phyloP scores from a whole-genome alignment of 2,888 invertebrate species.

The Meandrusa payeni region DNA sequence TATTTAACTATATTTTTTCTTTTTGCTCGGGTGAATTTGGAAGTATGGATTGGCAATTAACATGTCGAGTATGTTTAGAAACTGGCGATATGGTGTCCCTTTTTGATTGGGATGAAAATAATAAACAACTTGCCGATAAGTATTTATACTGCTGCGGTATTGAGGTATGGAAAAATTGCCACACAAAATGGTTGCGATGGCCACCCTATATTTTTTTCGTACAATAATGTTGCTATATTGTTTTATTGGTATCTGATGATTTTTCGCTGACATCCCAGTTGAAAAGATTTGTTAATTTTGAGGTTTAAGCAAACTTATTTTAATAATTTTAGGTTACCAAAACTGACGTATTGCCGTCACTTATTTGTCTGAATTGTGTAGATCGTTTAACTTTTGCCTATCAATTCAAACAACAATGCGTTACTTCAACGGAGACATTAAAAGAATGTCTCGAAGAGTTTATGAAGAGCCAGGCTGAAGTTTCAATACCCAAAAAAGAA shows the following conservation, averaged over 20 bases:
- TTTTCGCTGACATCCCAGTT: constrained; percentile 73
- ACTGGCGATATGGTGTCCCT: constrained; percentile 77
- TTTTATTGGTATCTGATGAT: constrained; percentile 57
- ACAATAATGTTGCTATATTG: constrained; percentile 78
- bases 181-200: constrained; percentile 79
- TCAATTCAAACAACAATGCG: constrained; percentile 74
- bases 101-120: constrained; percentile 79
- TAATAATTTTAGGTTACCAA: constrained; percentile 58
- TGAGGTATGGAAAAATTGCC: constrained; percentile 73
- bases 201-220: constrained; percentile 75
- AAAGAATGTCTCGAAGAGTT: constrained; percentile 75
- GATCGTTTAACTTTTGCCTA: constrained; percentile 71
- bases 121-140: constrained; percentile 76
- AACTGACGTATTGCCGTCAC: constrained; percentile 69
- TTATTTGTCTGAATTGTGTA: constrained; percentile 74
- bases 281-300: constrained; percentile 29
- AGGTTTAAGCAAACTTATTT: constrained; percentile 15
- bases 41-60: constrained; percentile 79
- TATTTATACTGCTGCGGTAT: constrained; percentile 73
- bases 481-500: constrained; percentile 47
- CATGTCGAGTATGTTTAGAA: constrained; percentile 74
- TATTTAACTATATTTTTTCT: constrained; percentile 37
- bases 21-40: constrained; percentile 28
- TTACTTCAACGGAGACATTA: constrained; percentile 70
- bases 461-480: constrained; percentile 60